A percentile compares a stretch with the other conserved stretches of the same genome.
Evolutionary conservation across 2,113 vertebrate genomes (phyloP).

Genomic region (Nerophis ophidion): DNA sequence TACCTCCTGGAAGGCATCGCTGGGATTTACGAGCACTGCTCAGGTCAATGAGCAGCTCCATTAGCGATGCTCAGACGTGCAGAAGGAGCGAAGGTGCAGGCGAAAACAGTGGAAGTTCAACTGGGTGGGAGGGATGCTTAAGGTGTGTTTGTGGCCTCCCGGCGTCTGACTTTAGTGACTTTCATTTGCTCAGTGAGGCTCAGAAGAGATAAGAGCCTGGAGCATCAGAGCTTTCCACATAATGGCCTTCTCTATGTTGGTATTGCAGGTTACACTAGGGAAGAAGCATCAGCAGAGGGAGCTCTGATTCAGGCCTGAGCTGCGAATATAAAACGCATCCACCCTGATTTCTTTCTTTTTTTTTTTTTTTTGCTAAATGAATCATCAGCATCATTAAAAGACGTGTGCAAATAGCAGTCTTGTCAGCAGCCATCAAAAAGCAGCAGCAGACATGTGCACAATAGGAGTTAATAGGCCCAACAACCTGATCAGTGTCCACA

Average conservation of each 20-base stretch:
- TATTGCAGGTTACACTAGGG: background rate
- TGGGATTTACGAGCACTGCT: constrained; percentile 37
- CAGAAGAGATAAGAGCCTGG: constrained; percentile 25
- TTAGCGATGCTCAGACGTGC: constrained; percentile 45
- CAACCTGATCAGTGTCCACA: constrained; percentile 60
- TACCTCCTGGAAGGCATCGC: constrained; percentile 47
- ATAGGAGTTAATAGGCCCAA: constrained; percentile 66
- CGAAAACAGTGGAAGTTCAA: constrained; percentile 27
- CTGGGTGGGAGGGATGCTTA: constrained; percentile 12
- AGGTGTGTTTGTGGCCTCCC: constrained; percentile 22
- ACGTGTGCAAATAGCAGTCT: background rate
- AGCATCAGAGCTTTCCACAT: constrained; percentile 20
- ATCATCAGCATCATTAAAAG: constrained; percentile 29
- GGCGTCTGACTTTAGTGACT: constrained; percentile 6
- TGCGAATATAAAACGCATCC: too few species aligned
- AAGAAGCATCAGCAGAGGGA: constrained; percentile 1
- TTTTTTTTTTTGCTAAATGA: constrained; percentile 19
- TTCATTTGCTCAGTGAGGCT: constrained; percentile 36
- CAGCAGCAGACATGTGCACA: constrained; percentile 46
- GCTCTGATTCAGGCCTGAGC: too few species aligned
- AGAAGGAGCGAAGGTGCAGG: constrained; percentile 35
- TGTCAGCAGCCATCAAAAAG: too few species aligned
- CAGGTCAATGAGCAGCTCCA: constrained; percentile 51
- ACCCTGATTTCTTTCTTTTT: constrained; percentile 32
- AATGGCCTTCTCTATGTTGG: constrained; percentile 21